Evolutionary conservation across 2,888 invertebrate genomes (phyloP).

Genomic region (Poecilus cupreus): DNA sequence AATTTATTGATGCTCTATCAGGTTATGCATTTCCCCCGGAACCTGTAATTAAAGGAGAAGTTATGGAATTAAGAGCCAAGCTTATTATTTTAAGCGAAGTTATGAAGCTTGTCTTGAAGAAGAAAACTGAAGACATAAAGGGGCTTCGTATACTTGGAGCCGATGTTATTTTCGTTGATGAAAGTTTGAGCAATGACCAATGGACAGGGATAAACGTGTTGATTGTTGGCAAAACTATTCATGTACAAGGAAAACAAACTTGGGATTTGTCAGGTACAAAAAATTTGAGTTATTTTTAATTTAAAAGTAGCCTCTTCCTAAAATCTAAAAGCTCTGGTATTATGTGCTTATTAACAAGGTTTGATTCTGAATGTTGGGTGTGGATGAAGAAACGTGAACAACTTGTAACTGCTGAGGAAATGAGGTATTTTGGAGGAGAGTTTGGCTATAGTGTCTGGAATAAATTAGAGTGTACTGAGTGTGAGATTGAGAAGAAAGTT

Average conservation of each 20-base stretch:
- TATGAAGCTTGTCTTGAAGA: conserved; percentile 44
- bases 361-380: no score
- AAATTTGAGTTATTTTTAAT: background rate
- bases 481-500: no score
- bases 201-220: conserved; percentile 64
- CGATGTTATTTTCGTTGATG: conserved; percentile 62
- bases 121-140: conserved; percentile 58
- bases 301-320: background rate
- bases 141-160: conserved; percentile 63
- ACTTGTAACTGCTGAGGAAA: background rate
- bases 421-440: no score
- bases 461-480: no score
- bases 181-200: conserved; percentile 55
- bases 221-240: conserved; percentile 62
- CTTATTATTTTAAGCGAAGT: conserved; percentile 62
- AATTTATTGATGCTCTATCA: conserved; percentile 51
- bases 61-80: conserved; percentile 62
- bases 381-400: no score
- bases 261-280: conserved; percentile 65
- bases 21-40: conserved; percentile 58
- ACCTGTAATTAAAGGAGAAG: conserved; percentile 41
- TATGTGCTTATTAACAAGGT: background rate
- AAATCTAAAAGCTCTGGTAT: no score
- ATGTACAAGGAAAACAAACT: conserved; percentile 59
- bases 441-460: no score